A percentile compares a stretch with the other conserved stretches of the same genome.
These are phyloP conservation scores for Tenthredo livida DNA, from an alignment of 2,888 invertebrate genomes.

Conservation along the genomic window DNA sequence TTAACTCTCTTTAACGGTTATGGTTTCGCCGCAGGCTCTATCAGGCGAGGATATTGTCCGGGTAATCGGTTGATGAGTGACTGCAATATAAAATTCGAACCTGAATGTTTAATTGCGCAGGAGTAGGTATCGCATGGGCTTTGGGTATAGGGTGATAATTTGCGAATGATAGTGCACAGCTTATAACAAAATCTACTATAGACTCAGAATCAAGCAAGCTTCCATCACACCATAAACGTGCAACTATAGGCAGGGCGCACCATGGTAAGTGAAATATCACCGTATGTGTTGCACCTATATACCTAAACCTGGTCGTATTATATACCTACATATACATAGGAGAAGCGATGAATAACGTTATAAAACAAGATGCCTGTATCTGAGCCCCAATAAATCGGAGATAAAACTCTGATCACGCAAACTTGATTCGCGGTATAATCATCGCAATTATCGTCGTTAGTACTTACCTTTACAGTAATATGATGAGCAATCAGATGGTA, in stretches of 20 bases:
- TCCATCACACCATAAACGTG: conserved; percentile 37
- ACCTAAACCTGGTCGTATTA: conserved; percentile 15
- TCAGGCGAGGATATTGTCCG: neutral
- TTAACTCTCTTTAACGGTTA: neutral
- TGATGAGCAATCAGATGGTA: conserved; percentile 20
- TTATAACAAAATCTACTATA: conserved; percentile 31
- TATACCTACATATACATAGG: neutral
- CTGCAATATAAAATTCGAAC: neutral
- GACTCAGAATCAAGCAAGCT: neutral
- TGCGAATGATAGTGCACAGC: neutral
- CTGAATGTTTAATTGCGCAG: neutral
- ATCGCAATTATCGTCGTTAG: conserved; percentile 24
- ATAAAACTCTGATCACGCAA: conserved; percentile 36
- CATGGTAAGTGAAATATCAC: neutral
- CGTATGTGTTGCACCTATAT: neutral
- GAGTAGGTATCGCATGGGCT: neutral
- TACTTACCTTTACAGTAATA: conserved; percentile 30
- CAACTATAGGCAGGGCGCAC: neutral
- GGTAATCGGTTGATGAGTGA: conserved; percentile 1
- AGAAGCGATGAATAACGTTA: conserved; percentile 1
- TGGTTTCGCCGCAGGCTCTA: neutral
- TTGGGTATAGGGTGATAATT: conserved; percentile 26
- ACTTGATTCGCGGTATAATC: conserved; percentile 23
- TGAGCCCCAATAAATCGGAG: conserved; percentile 37
- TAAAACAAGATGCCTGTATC: conserved; percentile 34